Conservation (phyloP, 2,888 invertebrate genomes). For the Hipparchia sbordonii region DNA sequence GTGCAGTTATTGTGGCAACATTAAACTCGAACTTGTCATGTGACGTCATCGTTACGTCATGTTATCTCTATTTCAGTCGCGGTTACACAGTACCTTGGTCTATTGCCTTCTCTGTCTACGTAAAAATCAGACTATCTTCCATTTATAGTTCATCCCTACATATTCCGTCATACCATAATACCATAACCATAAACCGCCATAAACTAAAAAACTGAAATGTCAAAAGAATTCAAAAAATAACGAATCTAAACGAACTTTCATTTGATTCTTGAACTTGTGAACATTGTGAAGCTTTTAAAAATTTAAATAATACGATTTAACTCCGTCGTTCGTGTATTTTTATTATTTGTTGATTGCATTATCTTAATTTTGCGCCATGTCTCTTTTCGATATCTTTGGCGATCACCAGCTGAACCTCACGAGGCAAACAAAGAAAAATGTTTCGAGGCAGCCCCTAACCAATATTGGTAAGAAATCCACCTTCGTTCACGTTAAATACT, state of each 20-base stretch:
- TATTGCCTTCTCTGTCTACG: too few relatives aligned
- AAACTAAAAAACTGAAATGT: background rate
- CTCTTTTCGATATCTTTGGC: slow-evolving; percentile 70
- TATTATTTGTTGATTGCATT: background rate
- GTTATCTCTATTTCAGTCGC: too few relatives aligned
- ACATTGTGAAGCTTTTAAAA: too few relatives aligned
- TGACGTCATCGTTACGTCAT: too few relatives aligned
- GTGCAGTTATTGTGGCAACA: too few relatives aligned
- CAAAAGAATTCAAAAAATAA: background rate
- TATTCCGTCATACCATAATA: too few relatives aligned
- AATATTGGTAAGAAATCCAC: slow-evolving; percentile 60
- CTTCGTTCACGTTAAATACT: background rate
- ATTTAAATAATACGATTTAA: background rate
- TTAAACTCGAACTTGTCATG: too few relatives aligned
- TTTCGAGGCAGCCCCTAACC: slow-evolving; percentile 65
- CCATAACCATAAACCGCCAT: too few relatives aligned
- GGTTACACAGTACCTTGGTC: too few relatives aligned
- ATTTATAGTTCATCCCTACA: too few relatives aligned
- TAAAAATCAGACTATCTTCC: too few relatives aligned
- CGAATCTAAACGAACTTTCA: background rate
- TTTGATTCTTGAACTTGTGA: too few relatives aligned
- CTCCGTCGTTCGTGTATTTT: background rate
- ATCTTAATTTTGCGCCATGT: background rate
- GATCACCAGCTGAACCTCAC: slow-evolving; percentile 53
- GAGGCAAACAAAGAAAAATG: slow-evolving; percentile 61